Base-by-base conservation (phyloP, 2,888 invertebrate genomes). In the Athalia rosae region DNA sequence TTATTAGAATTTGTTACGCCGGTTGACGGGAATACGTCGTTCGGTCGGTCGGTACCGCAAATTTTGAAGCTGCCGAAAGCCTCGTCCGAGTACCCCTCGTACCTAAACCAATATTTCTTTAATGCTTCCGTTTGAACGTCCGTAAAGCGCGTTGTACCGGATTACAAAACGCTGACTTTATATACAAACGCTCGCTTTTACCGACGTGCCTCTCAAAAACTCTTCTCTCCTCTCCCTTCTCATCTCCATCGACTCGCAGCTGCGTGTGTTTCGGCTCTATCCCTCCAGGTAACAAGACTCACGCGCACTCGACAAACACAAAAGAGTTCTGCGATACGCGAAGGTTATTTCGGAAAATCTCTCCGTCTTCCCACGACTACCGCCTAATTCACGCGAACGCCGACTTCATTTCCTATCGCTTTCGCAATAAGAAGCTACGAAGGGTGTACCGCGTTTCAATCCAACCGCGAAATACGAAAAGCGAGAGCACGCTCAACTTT, bases 51-150 rank as follows among this genome's bases (percentile, higher is more conserved):
- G 45, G 71, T 56, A 58, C 56, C 71, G 71, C 58, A 45, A 71
- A 71, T 71, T 58, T 71, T 58, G 13, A 41, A 58, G 53, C 28
- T 45, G 50, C 6, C 41, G 3, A 6, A 41, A 3, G 50, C 58
- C 58, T 43, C 43, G n/a, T 56, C 4, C 43, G 13, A 56, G 45
- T 58, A 58, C 71, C 58, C 43, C n/a, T 4, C 13, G 13, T 13
- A n/a, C 71, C 71, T 71, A 71, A 71, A 71, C 58, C 62, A 74
- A 61, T 74, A 74, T 74, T 61, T 74, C 74, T 74, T 74, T 61
- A 62, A 74, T 62, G 48, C 74, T 71, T 71, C 74, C 61, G 41
- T 15, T 41, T 74, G 61, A 74, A 61, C 45, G 50, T 74, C 47
- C 4, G 59, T 15, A 11, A 59, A 74, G 28, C 74, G 50, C 48